These are phyloP conservation scores for Sciaenops ocellatus DNA, from an alignment of 2,797 vertebrate species.

Conservation along the genomic window DNA sequence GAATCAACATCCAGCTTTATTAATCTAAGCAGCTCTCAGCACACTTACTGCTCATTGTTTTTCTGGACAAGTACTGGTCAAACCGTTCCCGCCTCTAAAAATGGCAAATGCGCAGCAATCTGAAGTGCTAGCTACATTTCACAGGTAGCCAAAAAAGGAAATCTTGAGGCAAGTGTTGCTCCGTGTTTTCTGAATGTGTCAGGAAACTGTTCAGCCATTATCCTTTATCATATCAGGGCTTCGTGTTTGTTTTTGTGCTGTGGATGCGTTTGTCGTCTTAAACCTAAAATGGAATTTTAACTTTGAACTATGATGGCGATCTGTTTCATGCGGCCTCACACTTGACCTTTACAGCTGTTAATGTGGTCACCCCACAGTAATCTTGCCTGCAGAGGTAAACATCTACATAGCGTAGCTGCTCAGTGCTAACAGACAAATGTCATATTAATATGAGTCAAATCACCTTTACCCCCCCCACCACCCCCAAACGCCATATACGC, in stretches of 20 bases:
- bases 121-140: background rate
- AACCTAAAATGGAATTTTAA: background rate
- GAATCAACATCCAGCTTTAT: background rate
- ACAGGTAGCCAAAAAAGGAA: no score
- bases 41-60: background rate
- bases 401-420: slow-evolving; percentile 62
- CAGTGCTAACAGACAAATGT: slow-evolving; percentile 77
- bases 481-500: slow-evolving; percentile 19
- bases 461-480: slow-evolving; percentile 56
- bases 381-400: slow-evolving; percentile 51
- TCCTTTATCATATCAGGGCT: background rate
- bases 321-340: slow-evolving; percentile 21
- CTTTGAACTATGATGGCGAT: background rate
- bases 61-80: background rate
- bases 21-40: background rate
- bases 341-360: slow-evolving; percentile 66
- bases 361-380: slow-evolving; percentile 43
- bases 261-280: background rate
- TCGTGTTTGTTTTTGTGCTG: no score
- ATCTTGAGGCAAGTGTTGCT: no score
- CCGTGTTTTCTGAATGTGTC: no score
- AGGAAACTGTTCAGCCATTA: background rate
- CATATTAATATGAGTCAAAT: slow-evolving; percentile 74
- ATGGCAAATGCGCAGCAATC: background rate
- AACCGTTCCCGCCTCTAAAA: background rate